These are phyloP conservation scores for Intellagama lesueurii DNA, from an alignment of 2,797 vertebrate species.

Conservation along the genomic window DNA sequence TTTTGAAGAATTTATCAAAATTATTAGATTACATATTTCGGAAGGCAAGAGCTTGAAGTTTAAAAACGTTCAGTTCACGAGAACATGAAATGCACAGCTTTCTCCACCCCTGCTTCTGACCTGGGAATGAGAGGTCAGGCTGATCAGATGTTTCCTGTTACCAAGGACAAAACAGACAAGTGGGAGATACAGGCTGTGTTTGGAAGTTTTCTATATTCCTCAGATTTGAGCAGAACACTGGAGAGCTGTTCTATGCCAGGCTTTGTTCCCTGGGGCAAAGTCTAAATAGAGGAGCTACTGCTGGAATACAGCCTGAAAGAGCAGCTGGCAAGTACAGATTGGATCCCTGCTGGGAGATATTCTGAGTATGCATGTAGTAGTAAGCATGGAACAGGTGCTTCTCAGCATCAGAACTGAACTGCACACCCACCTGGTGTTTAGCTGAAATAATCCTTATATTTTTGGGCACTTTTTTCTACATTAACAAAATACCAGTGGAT, in stretches of 20 bases:
- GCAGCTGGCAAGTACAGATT: slow-evolving; percentile 8
- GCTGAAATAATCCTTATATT: background rate
- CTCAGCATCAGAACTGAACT: background rate
- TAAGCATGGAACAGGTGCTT: background rate
- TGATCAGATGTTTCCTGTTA: background rate
- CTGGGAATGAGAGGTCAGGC: background rate
- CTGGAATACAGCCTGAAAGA: background rate
- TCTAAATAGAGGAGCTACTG: background rate
- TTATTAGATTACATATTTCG: background rate
- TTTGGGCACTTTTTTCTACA: background rate
- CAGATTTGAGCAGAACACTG: background rate
- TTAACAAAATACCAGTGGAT: background rate
- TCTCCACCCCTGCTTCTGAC: background rate
- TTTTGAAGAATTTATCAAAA: too few species aligned
- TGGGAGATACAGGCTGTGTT: background rate
- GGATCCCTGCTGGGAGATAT: background rate
- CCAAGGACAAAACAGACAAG: background rate
- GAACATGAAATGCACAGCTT: too few species aligned
- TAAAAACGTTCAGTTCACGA: background rate
- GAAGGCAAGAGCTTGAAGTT: background rate
- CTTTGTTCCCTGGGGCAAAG: background rate
- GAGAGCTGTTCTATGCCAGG: background rate
- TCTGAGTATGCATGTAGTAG: background rate
- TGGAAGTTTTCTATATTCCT: background rate
- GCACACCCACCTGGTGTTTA: background rate